Conservation (phyloP, 2,888 invertebrate genomes). For the Parapristionchus giblindavisi region DNA sequence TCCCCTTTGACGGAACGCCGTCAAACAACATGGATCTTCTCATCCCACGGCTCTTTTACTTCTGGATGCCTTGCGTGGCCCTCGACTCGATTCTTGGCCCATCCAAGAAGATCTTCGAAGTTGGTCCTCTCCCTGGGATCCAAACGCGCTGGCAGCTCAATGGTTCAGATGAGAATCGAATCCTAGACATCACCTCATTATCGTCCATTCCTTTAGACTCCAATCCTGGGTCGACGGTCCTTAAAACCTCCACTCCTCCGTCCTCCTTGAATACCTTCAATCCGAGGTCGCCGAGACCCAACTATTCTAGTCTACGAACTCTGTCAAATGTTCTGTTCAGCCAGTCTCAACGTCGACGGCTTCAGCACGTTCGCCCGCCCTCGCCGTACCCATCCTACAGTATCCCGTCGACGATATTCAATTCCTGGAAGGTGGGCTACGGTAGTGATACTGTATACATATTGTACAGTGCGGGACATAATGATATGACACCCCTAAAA, state of each 20-base stretch:
- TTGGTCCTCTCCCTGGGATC: too few species aligned
- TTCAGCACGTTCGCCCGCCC: background rate
- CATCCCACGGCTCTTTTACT: too few species aligned
- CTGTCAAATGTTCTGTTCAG: background rate
- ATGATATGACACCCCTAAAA: too few species aligned
- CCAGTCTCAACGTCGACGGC: background rate
- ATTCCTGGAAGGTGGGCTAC: constrained; percentile 16
- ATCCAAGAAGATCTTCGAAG: background rate
- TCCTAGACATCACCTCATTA: too few species aligned
- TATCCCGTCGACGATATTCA: background rate
- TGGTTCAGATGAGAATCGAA: too few species aligned
- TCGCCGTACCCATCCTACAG: background rate
- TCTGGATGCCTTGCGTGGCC: too few species aligned
- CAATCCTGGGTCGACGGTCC: too few species aligned
- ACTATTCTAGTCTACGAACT: background rate
- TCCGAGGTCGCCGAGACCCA: background rate
- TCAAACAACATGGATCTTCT: too few species aligned
- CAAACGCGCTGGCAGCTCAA: too few species aligned
- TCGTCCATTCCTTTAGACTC: too few species aligned
- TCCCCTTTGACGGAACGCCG: too few species aligned
- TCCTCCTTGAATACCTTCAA: background rate
- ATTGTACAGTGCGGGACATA: background rate
- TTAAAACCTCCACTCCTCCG: too few species aligned
- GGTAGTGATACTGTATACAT: background rate
- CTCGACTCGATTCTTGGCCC: background rate